phyloP scores from a whole-genome alignment of 2,113 vertebrate species.

The Chitala chitala region DNA sequence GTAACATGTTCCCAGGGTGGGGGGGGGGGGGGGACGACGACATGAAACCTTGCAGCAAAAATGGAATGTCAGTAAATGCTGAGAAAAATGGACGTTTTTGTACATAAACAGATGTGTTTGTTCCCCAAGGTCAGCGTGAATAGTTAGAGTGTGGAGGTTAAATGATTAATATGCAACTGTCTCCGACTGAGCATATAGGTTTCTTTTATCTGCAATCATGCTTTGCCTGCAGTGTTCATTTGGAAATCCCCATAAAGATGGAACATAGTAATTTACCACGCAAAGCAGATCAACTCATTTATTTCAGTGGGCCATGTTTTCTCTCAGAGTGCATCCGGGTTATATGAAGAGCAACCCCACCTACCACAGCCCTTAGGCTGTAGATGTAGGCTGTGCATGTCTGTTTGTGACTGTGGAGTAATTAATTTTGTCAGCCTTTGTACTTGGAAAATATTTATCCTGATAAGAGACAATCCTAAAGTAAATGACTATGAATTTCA shows the following conservation, averaged over 20 bases:
- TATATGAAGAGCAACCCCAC: not conserved
- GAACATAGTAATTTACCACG: not conserved
- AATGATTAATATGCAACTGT: not conserved
- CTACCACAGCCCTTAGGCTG: not conserved
- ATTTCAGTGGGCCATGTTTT: not conserved
- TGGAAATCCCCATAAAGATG: constrained; percentile 8
- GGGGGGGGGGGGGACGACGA: not conserved
- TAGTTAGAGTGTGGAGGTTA: not conserved
- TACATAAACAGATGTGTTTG: not conserved
- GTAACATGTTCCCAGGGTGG: not conserved
- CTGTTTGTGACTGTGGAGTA: not conserved
- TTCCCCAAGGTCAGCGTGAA: not conserved
- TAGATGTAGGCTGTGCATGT: not conserved
- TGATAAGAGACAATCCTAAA: not conserved
- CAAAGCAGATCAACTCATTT: not conserved
- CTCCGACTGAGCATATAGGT: not conserved
- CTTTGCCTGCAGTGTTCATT: not conserved
- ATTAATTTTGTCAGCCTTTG: not conserved
- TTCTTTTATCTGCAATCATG: not conserved
- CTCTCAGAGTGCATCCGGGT: not conserved
- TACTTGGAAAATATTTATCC: not conserved
- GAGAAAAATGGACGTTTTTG: not conserved
- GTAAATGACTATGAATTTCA: not conserved
- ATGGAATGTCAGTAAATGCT: not conserved
- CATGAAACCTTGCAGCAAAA: not conserved